These are phyloP conservation scores for Ceratosolen fusciceps DNA, from an alignment of 1,140 invertebrate genomes.

Conservation along the genomic window DNA sequence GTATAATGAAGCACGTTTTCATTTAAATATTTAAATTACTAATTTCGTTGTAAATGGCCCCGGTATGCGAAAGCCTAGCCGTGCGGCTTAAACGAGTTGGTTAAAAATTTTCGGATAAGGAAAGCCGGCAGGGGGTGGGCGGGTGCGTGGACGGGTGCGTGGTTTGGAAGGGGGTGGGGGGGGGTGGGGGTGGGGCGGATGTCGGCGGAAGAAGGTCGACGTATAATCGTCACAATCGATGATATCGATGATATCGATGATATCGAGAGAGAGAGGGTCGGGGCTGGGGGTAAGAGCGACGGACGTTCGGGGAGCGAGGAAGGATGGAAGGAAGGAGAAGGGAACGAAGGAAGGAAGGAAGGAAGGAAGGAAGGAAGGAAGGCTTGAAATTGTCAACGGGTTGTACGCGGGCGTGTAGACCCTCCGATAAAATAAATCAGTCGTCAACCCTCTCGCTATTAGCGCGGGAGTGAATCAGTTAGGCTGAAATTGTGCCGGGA, in stretches of 20 bases:
- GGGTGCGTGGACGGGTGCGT: no score
- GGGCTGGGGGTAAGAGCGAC: no score
- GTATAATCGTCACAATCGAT: background rate
- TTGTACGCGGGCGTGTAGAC: constrained; percentile 46
- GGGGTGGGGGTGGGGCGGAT: background rate
- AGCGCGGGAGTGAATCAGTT: constrained; percentile 64
- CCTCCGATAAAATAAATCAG: constrained; percentile 63
- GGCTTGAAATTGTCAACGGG: constrained; percentile 45
- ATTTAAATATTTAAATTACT: background rate
- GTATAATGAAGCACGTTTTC: background rate
- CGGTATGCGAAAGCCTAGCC: background rate
- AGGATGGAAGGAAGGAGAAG: no score
- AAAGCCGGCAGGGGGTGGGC: background rate
- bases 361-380: constrained; percentile 25
- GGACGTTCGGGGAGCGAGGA: no score
- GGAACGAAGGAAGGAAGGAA: no score
- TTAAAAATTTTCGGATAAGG: background rate
- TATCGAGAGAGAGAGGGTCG: no score
- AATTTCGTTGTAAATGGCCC: background rate
- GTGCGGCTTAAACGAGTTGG: background rate
- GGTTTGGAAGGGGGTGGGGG: background rate
- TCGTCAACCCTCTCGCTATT: constrained; percentile 59
- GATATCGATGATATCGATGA: no score
- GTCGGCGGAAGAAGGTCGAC: background rate
- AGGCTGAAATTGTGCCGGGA: constrained; percentile 61